phyloP scores from a whole-genome alignment of 2,797 vertebrate genomes.

The Lemur catta region DNA sequence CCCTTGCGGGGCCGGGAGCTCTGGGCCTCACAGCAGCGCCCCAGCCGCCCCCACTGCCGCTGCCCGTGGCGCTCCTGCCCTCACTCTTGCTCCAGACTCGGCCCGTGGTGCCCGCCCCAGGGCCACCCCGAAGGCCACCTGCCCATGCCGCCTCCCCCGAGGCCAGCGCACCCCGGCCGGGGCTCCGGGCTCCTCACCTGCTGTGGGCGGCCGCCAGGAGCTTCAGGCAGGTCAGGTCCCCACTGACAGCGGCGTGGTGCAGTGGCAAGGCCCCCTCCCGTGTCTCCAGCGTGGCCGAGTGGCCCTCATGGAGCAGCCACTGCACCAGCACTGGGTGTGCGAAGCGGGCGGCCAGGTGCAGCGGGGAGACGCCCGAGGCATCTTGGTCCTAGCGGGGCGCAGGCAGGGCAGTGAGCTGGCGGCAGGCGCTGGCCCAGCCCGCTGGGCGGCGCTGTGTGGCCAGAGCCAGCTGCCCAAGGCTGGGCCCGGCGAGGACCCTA shows the following conservation, averaged over 20 bases:
- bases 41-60: fast-evolving
- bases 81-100: background rate
- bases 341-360: conserved; percentile 91
- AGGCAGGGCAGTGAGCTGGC: fast-evolving
- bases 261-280: conserved; percentile 88
- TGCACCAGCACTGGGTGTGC: conserved; percentile 83
- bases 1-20: fast-evolving
- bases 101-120: background rate
- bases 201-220: conserved; percentile 84
- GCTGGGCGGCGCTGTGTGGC: fast-evolving
- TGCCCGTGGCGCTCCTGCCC: too few relatives aligned
- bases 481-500: fast-evolving
- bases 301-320: conserved; percentile 88
- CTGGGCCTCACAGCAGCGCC: background rate
- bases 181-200: conserved; percentile 75
- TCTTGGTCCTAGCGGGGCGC: conserved; percentile 85
- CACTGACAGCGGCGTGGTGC: conserved; percentile 90
- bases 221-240: conserved; percentile 88
- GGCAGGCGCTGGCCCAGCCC: fast-evolving
- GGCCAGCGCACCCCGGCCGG: fast-evolving
- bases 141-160: fast-evolving
- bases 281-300: conserved; percentile 82
- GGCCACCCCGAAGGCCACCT: background rate
- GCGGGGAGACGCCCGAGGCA: conserved; percentile 85
- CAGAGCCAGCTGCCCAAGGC: background rate